phyloP scores from a whole-genome alignment of 2,113 vertebrate genomes.

The Pipa parva region DNA sequence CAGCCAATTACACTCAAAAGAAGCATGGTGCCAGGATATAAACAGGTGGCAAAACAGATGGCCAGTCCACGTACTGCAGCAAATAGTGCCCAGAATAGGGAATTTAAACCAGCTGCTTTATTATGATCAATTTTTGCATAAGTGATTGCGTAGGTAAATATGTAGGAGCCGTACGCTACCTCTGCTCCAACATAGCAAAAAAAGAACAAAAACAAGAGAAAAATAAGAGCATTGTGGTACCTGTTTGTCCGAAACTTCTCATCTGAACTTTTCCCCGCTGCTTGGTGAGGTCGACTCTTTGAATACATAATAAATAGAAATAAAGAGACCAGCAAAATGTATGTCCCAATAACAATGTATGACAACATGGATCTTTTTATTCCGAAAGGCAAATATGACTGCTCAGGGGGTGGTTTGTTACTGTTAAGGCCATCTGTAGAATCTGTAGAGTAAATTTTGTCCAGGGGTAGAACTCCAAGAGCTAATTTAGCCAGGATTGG shows the following conservation, averaged over 20 bases:
- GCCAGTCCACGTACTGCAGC: slow-evolving; percentile 74
- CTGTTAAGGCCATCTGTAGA: not conserved
- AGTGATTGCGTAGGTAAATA: slow-evolving; percentile 76
- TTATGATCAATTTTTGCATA: slow-evolving; percentile 60
- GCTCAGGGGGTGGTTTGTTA: not conserved
- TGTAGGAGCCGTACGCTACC: slow-evolving; percentile 83
- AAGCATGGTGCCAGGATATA: slow-evolving; percentile 81
- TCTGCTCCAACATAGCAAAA: slow-evolving; percentile 88
- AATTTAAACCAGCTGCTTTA: slow-evolving; percentile 77
- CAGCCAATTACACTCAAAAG: slow-evolving; percentile 72
- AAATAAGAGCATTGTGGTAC: slow-evolving; percentile 68
- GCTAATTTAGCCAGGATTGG: slow-evolving; percentile 84
- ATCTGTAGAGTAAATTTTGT: not conserved
- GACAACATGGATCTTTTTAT: slow-evolving; percentile 65
- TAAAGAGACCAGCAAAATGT: slow-evolving; percentile 66
- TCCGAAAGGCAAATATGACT: slow-evolving; percentile 2
- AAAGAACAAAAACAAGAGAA: slow-evolving; percentile 82
- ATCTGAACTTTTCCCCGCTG: slow-evolving; percentile 44
- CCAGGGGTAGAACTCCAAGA: slow-evolving; percentile 46
- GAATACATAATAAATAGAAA: slow-evolving; percentile 71
- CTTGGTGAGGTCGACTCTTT: slow-evolving; percentile 45
- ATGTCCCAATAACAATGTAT: slow-evolving; percentile 76
- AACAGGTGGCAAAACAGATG: slow-evolving; percentile 73
- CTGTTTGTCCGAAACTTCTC: slow-evolving; percentile 59
- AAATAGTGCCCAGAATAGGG: slow-evolving; percentile 84